These are phyloP conservation scores for Clistopyga incitator DNA, from an alignment of 2,888 invertebrate species.

Conservation along the genomic window DNA sequence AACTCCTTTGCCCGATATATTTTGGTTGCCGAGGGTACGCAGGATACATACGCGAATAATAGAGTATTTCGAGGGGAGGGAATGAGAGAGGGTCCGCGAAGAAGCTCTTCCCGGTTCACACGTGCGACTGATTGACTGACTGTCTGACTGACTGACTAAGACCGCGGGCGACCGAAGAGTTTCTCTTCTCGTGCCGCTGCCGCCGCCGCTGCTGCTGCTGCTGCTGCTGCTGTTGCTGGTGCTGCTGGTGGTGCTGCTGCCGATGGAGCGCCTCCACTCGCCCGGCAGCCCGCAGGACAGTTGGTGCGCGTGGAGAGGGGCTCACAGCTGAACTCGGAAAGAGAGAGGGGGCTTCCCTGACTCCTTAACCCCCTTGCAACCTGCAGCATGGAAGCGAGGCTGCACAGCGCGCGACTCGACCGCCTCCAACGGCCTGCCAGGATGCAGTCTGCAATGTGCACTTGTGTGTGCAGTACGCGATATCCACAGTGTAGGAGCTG, in stretches of 20 bases:
- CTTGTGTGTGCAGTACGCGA: slow-evolving; percentile 19
- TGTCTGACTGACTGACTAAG: slow-evolving; percentile 76
- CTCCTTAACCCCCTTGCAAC: slow-evolving; percentile 67
- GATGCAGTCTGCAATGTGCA: slow-evolving; percentile 59
- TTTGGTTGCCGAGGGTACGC: neutral
- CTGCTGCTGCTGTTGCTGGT: slow-evolving; percentile 49
- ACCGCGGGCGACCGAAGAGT: slow-evolving; percentile 74
- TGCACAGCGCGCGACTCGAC: slow-evolving; percentile 9
- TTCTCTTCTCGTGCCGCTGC: slow-evolving; percentile 73
- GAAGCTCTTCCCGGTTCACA: slow-evolving; percentile 67
- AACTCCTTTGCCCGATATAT: slow-evolving; percentile 17
- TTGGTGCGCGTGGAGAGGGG: slow-evolving; percentile 70
- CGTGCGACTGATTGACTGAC: slow-evolving; percentile 73
- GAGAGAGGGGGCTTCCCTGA: slow-evolving; percentile 68
- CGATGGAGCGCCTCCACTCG: slow-evolving; percentile 68
- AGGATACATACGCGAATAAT: neutral
- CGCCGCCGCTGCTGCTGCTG: slow-evolving; percentile 47
- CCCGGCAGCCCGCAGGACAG: slow-evolving; percentile 75
- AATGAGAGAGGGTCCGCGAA: slow-evolving; percentile 60
- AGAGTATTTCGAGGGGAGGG: slow-evolving; percentile 19
- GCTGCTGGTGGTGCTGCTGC: slow-evolving; percentile 37
- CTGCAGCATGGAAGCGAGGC: slow-evolving; percentile 51
- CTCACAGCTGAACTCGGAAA: slow-evolving; percentile 59
- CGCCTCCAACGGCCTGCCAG: slow-evolving; percentile 57
- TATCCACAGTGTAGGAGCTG: neutral